phyloP scores from a whole-genome alignment of 2,888 invertebrate genomes.

The Thecocarcelia acutangulata region DNA sequence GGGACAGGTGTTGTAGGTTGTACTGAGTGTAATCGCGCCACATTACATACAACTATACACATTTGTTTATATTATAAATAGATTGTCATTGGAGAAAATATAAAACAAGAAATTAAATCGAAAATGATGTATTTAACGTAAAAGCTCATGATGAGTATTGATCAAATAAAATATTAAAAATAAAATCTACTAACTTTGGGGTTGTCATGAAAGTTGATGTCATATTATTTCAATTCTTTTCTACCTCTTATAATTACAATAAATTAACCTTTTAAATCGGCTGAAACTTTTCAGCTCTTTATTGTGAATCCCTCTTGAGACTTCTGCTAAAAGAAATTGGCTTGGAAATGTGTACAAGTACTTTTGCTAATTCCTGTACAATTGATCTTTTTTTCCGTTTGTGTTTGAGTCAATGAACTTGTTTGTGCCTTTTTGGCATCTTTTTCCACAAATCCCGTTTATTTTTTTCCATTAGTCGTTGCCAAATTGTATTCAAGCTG shows the following conservation, averaged over 20 bases:
- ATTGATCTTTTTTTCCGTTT: conserved; percentile 10
- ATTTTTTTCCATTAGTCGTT: conserved; percentile 4
- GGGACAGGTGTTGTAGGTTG: conserved; percentile 10
- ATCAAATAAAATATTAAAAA: conserved; percentile 60
- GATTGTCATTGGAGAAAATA: conserved; percentile 35
- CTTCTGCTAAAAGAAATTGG: background rate
- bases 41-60: background rate
- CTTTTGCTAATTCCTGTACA: too few species aligned
- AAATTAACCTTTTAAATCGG: too few species aligned
- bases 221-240: conserved; percentile 23
- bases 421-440: conserved; percentile 39
- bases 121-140: conserved; percentile 14
- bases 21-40: background rate
- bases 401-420: conserved; percentile 59
- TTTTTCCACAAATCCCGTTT: background rate
- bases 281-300: conserved; percentile 10
- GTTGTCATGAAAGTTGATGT: conserved; percentile 58
- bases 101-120: background rate
- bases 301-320: background rate
- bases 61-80: conserved; percentile 13
- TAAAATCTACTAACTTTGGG: conserved; percentile 28
- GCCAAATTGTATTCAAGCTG: conserved; percentile 45
- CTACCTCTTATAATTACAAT: too few species aligned
- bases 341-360: conserved; percentile 24
- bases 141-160: conserved; percentile 38